Percentiles rank a stretch among this genome's conserved stretches.
phyloP scores from a whole-genome alignment of 1,140 invertebrate species.

The Drosophila nasuta region DNA sequence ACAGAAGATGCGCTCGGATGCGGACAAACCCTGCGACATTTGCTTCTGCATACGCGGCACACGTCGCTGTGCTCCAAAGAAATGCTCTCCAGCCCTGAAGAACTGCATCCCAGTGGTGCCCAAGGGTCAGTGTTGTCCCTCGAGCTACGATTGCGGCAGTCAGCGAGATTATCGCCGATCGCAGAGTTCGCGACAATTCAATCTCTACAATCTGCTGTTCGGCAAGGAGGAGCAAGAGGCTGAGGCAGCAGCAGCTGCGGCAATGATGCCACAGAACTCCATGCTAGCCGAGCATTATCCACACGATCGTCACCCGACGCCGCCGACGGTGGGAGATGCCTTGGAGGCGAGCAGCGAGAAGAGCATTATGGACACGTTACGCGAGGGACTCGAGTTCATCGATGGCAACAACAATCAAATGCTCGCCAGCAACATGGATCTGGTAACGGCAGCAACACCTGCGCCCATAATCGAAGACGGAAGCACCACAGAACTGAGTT shows the following conservation, averaged over 20 bases:
- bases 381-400: slow-evolving; percentile 82
- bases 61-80: slow-evolving; percentile 90
- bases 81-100: slow-evolving; percentile 90
- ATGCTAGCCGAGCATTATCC: slow-evolving; percentile 71
- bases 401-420: slow-evolving; percentile 81
- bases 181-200: slow-evolving; percentile 78
- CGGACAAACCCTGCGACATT: slow-evolving; percentile 89
- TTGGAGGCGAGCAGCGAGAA: slow-evolving; percentile 72
- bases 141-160: slow-evolving; percentile 92
- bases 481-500: slow-evolving; percentile 60
- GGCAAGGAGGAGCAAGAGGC: slow-evolving; percentile 73
- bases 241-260: slow-evolving; percentile 33
- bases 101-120: slow-evolving; percentile 91
- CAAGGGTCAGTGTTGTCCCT: slow-evolving; percentile 92
- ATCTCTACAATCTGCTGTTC: slow-evolving; percentile 79
- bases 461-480: slow-evolving; percentile 1
- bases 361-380: slow-evolving; percentile 76
- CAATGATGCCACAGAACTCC: slow-evolving; percentile 40
- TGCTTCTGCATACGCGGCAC: slow-evolving; percentile 93
- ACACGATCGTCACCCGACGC: slow-evolving; percentile 69
- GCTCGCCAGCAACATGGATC: slow-evolving; percentile 68
- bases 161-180: slow-evolving; percentile 74
- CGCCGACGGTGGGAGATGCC: slow-evolving; percentile 28
- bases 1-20: slow-evolving; percentile 89
- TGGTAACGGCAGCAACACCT: slow-evolving; percentile 38